These are phyloP conservation scores for Conus canariensis DNA, from an alignment of 2,888 invertebrate species.

Conservation along the genomic window DNA sequence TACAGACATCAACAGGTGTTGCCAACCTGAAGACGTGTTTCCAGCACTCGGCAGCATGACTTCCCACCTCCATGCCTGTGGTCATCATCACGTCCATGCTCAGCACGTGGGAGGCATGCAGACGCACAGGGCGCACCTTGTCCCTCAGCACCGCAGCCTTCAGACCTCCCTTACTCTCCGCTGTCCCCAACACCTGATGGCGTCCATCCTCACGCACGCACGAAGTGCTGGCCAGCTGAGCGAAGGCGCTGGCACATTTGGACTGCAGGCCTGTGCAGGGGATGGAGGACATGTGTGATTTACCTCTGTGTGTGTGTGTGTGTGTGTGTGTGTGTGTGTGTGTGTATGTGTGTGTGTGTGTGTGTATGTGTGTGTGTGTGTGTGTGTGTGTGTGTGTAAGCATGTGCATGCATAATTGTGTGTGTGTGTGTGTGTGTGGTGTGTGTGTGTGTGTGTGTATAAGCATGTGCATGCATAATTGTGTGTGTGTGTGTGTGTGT, in stretches of 20 bases:
- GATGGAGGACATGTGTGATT: background rate
- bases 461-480: no score
- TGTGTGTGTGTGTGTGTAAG: slow-evolving; percentile 6
- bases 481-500: background rate
- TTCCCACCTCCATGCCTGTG: slow-evolving; percentile 92
- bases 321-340: no score
- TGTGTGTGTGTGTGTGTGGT: background rate
- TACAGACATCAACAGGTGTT: no score
- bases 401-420: background rate
- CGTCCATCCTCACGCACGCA: slow-evolving; percentile 85
- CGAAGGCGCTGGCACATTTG: slow-evolving; percentile 93
- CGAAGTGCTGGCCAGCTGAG: slow-evolving; percentile 91
- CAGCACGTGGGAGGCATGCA: slow-evolving; percentile 92
- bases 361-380: background rate
- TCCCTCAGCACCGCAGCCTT: slow-evolving; percentile 53
- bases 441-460: background rate
- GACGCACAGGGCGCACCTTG: slow-evolving; percentile 79
- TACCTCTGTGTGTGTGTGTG: no score
- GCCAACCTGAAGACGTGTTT: slow-evolving; percentile 91
- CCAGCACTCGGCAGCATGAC: slow-evolving; percentile 96
- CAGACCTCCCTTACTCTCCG: slow-evolving; percentile 30
- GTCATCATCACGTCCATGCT: slow-evolving; percentile 94
- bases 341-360: background rate
- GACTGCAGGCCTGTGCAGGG: slow-evolving; percentile 86
- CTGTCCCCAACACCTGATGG: background rate